A percentile compares a stretch with the other conserved stretches of the same genome.
Evolutionary conservation across 2,888 invertebrate genomes (phyloP).

Genomic region (Heliconius erato): DNA sequence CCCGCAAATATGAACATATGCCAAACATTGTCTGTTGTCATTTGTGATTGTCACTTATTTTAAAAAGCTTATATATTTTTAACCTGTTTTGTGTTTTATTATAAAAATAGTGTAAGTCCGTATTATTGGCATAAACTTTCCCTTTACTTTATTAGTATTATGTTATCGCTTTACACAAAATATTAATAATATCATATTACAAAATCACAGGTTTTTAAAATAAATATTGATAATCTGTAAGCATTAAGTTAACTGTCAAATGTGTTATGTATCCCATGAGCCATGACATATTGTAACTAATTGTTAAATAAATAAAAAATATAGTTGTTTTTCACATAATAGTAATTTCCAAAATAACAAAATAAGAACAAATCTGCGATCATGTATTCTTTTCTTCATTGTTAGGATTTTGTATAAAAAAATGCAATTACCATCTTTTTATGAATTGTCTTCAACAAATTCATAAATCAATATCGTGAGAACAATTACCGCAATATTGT

Average conservation of each 20-base stretch:
- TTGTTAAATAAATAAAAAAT: not conserved
- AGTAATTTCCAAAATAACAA: not conserved
- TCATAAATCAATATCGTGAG: not conserved
- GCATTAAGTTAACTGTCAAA: not conserved
- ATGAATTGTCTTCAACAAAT: not conserved
- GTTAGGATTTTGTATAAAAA: not conserved
- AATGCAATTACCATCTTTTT: not conserved
- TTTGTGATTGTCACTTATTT: not conserved
- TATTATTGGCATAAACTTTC: not conserved
- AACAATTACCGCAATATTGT: slow-evolving; percentile 11
- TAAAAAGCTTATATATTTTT: not conserved
- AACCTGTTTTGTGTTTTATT: not conserved
- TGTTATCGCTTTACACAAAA: not conserved
- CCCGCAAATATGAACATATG: slow-evolving; percentile 19
- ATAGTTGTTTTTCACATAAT: not conserved
- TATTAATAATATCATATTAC: not conserved
- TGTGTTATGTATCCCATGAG: not conserved
- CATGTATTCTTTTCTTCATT: not conserved
- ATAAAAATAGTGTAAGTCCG: not conserved
- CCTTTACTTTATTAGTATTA: not conserved
- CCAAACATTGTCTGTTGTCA: not conserved
- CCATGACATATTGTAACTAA: slow-evolving; percentile 11
- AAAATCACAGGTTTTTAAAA: not conserved
- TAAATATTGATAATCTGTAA: slow-evolving; percentile 5
- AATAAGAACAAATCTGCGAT: not conserved